Percentiles rank a stretch among this genome's conserved stretches.
Conservation (phyloP, 2,888 invertebrate species). For the Opisthograptis luteolata region DNA sequence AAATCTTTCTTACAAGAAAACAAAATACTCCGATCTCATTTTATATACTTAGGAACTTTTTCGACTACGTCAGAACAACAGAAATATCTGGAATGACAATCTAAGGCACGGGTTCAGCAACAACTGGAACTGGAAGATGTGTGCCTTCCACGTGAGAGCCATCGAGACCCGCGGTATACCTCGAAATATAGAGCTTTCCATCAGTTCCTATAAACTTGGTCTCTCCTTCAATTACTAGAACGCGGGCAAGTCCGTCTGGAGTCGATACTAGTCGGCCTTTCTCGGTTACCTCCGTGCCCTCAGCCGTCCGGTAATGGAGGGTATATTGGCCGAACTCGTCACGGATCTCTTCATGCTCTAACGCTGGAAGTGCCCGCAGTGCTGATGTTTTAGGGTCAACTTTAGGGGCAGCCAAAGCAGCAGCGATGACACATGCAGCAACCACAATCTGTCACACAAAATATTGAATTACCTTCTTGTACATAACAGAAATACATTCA, state of each 20-base stretch:
- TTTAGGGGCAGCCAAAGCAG: constrained; percentile 34
- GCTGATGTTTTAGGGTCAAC: constrained; percentile 32
- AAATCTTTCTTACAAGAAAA: not conserved
- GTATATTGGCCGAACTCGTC: constrained; percentile 59
- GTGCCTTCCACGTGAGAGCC: constrained; percentile 54
- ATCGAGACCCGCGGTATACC: constrained; percentile 59
- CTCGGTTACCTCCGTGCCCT: constrained; percentile 59
- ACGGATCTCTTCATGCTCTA: constrained; percentile 56
- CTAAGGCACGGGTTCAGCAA: constrained; percentile 32
- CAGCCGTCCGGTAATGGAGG: constrained; percentile 62
- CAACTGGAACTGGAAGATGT: constrained; percentile 50
- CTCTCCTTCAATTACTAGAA: constrained; percentile 59
- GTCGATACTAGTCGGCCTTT: constrained; percentile 58
- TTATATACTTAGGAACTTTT: constrained; percentile 9
- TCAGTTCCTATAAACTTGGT: constrained; percentile 59
- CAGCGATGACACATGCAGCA: constrained; percentile 43
- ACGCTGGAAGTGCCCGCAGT: constrained; percentile 47
- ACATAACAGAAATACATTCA: too few relatives aligned
- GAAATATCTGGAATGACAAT: not conserved
- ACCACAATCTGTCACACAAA: constrained; percentile 45
- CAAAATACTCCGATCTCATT: not conserved
- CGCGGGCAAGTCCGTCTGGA: constrained; percentile 46
- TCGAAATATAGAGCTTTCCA: constrained; percentile 61
- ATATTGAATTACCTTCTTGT: too few relatives aligned
- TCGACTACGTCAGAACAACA: not conserved